Conservation (phyloP, 2,888 invertebrate species). For the Hypsopygia costalis region DNA sequence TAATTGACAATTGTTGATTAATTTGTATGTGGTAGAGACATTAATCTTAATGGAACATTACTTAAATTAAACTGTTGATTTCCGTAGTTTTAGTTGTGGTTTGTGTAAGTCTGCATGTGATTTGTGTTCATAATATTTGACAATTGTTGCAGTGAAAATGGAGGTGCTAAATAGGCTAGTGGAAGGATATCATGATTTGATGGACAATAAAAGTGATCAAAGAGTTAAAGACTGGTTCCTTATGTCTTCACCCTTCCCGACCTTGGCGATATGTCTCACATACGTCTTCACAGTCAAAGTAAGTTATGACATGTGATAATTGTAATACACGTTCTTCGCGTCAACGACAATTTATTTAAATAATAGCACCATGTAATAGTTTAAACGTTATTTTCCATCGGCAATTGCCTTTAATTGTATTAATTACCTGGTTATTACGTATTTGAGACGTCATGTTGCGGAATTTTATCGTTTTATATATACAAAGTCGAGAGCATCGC, state of each 20-base stretch:
- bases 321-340: background rate
- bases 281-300: constrained; percentile 89
- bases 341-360: constrained; percentile 15
- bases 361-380: constrained; percentile 12
- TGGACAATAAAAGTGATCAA: constrained; percentile 92
- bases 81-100: background rate
- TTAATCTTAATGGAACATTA: too few relatives aligned
- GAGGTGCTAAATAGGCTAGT: constrained; percentile 79
- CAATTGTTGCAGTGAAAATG: constrained; percentile 79
- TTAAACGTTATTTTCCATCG: constrained; percentile 16
- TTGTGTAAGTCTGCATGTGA: constrained; percentile 1
- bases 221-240: constrained; percentile 89
- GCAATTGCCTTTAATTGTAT: constrained; percentile 17
- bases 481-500: background rate
- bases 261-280: constrained; percentile 85
- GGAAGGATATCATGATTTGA: constrained; percentile 86
- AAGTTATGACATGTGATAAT: constrained; percentile 28
- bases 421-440: constrained; percentile 1
- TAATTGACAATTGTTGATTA: too few relatives aligned
- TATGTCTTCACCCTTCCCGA: constrained; percentile 91
- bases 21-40: too few relatives aligned
- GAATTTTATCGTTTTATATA: constrained; percentile 1
- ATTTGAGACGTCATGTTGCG: background rate
- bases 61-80: too few relatives aligned
- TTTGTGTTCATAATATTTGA: constrained; percentile 16